phyloP scores from a whole-genome alignment of 2,113 vertebrate genomes.

The Pipra filicauda region DNA sequence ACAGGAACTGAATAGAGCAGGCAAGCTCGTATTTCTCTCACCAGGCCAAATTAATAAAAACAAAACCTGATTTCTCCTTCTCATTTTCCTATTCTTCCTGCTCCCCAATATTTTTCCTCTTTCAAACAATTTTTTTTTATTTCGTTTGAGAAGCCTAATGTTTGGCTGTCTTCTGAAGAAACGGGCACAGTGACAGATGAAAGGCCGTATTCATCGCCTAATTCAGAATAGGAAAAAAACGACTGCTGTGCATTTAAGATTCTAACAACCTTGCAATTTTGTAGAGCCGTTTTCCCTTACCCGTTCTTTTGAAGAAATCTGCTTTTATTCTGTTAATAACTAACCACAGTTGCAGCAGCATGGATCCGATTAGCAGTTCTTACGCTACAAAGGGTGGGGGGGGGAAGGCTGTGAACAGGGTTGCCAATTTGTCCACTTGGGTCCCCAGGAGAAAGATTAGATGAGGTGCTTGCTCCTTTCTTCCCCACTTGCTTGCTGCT shows the following conservation, averaged over 20 bases:
- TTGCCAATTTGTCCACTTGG: slow-evolving; percentile 82
- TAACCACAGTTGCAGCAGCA: slow-evolving; percentile 81
- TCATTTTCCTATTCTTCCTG: slow-evolving; percentile 60
- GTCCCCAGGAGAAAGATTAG: slow-evolving; percentile 77
- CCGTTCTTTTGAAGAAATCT: slow-evolving; percentile 81
- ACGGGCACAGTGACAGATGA: slow-evolving; percentile 77
- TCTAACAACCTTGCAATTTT: slow-evolving; percentile 85
- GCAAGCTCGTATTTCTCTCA: slow-evolving; percentile 64
- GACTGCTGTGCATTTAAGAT: slow-evolving; percentile 82
- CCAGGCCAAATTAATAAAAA: slow-evolving; percentile 76
- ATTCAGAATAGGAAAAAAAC: slow-evolving; percentile 76
- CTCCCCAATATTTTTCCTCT: slow-evolving; percentile 76
- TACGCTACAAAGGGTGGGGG: slow-evolving; percentile 71
- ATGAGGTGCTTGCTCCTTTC: slow-evolving; percentile 69
- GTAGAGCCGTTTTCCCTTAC: slow-evolving; percentile 71
- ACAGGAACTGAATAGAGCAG: slow-evolving; percentile 8
- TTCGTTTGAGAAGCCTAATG: slow-evolving; percentile 73
- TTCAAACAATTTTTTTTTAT: slow-evolving; percentile 46
- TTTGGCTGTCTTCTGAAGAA: slow-evolving; percentile 79
- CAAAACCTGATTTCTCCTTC: slow-evolving; percentile 69
- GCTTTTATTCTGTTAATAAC: slow-evolving; percentile 85
- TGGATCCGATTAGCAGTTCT: slow-evolving; percentile 84
- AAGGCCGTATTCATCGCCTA: slow-evolving; percentile 75
- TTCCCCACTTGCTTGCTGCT: slow-evolving; percentile 32
- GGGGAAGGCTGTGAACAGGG: slow-evolving; percentile 68